phyloP scores from a whole-genome alignment of 2,113 vertebrate genomes.

The Regulus satrapa region DNA sequence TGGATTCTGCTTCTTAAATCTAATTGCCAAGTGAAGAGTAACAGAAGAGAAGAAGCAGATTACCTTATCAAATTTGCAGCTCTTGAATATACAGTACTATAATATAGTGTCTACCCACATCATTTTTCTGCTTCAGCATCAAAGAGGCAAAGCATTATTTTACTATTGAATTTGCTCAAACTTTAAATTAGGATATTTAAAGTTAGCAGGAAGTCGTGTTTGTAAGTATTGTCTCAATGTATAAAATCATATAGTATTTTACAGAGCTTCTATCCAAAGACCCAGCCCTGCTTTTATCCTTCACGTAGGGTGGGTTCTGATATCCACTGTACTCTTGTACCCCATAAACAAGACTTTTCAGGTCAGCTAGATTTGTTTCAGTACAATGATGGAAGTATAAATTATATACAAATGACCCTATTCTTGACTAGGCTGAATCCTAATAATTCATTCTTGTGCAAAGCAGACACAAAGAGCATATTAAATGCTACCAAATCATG shows the following conservation, averaged over 20 bases:
- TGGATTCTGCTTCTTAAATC: slow-evolving; percentile 78
- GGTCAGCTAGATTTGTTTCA: not conserved
- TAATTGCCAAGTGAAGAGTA: slow-evolving; percentile 78
- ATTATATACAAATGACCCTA: not conserved
- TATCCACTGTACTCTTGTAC: not conserved
- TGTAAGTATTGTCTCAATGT: slow-evolving; percentile 48
- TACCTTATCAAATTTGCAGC: slow-evolving; percentile 80
- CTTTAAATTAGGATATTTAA: slow-evolving; percentile 65
- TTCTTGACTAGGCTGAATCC: not conserved
- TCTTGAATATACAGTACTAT: slow-evolving; percentile 77
- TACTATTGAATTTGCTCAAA: slow-evolving; percentile 68
- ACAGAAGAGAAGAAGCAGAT: slow-evolving; percentile 75
- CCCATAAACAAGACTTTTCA: not conserved
- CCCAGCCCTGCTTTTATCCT: not conserved
- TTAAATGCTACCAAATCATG: not conserved
- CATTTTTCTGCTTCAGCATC: slow-evolving; percentile 74
- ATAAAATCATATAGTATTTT: not conserved
- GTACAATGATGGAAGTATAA: not conserved
- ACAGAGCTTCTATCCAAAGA: not conserved
- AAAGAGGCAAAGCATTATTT: slow-evolving; percentile 69
- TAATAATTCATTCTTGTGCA: not conserved
- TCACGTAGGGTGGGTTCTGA: not conserved
- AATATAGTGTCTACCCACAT: slow-evolving; percentile 73
- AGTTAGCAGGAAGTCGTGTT: slow-evolving; percentile 43
- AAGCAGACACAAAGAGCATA: not conserved